Percentiles rank a stretch among this genome's conserved stretches.
Evolutionary conservation across 2,797 vertebrate species (phyloP).

Genomic region (Acrossocheilus fasciatus): DNA sequence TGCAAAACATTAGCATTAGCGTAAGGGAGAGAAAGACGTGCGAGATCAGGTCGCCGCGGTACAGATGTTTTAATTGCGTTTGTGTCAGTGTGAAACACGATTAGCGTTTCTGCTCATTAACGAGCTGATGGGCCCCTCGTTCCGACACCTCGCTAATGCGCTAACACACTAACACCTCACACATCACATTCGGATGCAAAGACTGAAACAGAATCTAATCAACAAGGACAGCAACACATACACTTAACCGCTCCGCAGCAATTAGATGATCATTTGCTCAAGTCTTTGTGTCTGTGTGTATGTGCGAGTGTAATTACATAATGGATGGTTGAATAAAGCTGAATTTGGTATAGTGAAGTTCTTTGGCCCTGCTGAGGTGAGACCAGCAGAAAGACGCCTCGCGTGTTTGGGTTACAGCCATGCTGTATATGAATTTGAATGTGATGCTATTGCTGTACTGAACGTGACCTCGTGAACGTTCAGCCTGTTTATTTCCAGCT

Average conservation of each 20-base stretch:
- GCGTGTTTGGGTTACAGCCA: not conserved
- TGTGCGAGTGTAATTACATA: constrained; percentile 37
- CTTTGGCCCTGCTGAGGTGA: constrained; percentile 10
- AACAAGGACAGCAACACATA: constrained; percentile 59
- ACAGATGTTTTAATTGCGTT: constrained; percentile 78
- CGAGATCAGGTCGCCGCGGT: constrained; percentile 60
- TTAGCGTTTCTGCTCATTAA: constrained; percentile 77
- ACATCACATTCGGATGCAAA: constrained; percentile 53
- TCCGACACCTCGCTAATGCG: constrained; percentile 57
- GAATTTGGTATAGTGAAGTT: constrained; percentile 21
- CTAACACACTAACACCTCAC: constrained; percentile 61
- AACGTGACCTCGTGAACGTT: not conserved
- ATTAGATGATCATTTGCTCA: constrained; percentile 63
- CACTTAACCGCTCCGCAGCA: constrained; percentile 62
- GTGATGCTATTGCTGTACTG: not conserved
- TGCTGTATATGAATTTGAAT: not conserved
- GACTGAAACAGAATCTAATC: constrained; percentile 65
- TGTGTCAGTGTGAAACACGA: constrained; percentile 79
- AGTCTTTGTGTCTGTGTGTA: constrained; percentile 50
- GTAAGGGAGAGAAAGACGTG: constrained; percentile 18
- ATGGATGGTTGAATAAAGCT: constrained; percentile 36
- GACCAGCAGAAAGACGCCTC: not conserved
- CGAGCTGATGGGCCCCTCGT: constrained; percentile 72
- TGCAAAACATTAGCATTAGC: constrained; percentile 55
- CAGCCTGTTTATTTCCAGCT: constrained; percentile 9